Base-by-base conservation (phyloP, 2,888 invertebrate genomes). In the Agrochola circellaris region DNA sequence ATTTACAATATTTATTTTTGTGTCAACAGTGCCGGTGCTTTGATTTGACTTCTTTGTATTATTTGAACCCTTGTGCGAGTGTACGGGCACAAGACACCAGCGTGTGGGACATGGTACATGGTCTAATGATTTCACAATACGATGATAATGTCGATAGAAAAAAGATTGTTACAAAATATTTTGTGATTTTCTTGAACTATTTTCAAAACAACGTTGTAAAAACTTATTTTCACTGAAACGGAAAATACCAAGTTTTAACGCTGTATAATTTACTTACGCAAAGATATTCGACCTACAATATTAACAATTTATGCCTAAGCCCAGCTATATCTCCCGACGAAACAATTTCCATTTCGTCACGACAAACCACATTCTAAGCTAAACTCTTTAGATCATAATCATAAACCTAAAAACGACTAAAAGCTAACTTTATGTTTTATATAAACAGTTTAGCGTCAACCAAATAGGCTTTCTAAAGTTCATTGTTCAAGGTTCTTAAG, bases 381-480 rank as follows among this genome's bases (percentile, higher is more conserved):
- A 66, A 79, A 73, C 75, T 84, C 66, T 61, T 77, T 42, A 72
- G 72, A 84, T 81, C 74, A 79, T 87, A 85, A 84, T 77, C 84
- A 62, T 87, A 82, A 87, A 87, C 68, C 58, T 79, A 77, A 64
- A 70, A 78, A 76, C 69, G 68, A 69, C 78, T 75, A 38, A 75
- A 85, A 75, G 82, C 66, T 81, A 86, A 77, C 74, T 84, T 87
- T 79, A 85, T 82, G 66, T 79, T 79, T 71, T 75, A 66, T 48
- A 51, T 84, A 84, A 86, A 86, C 84, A 86, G 74, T 87, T 81
- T 67, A 77, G 70, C 77, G 69, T 87, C 74, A 77, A 82, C 72
- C 30, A 68, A 86, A 82, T 77, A 84, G 79, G 69, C 84, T 81
- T 73, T 73, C 71, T 73, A 20, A 74, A 61, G 72, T 77, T 77